Conservation (phyloP, 2,797 vertebrate species). For the Sardinella longiceps region DNA sequence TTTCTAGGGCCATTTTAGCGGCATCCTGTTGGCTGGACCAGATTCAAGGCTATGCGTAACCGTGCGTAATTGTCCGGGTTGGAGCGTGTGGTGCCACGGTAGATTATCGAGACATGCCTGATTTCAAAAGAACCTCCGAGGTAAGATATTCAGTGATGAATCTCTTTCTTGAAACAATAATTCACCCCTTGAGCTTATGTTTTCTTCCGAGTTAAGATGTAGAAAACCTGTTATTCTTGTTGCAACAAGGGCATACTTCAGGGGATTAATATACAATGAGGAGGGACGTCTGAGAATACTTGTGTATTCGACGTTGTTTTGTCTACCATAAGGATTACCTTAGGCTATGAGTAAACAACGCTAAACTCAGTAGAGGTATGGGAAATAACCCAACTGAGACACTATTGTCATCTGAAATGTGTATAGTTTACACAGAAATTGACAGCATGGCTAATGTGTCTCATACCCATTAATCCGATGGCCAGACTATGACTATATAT, state of each 20-base stretch:
- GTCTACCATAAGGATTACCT: background rate
- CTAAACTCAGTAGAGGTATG: background rate
- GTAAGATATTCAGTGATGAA: background rate
- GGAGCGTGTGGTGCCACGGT: slow-evolving; percentile 7
- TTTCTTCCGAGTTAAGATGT: background rate
- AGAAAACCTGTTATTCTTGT: slow-evolving; percentile 7
- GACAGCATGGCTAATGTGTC: background rate
- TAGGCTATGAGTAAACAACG: background rate
- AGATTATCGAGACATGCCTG: background rate
- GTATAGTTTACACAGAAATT: background rate
- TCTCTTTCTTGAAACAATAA: background rate
- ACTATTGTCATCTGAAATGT: background rate
- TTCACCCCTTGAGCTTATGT: background rate
- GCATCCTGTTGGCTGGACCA: background rate
- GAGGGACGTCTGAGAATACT: background rate
- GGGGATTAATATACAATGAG: background rate
- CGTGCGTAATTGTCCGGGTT: slow-evolving; percentile 18
- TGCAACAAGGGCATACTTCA: background rate
- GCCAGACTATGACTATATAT: background rate
- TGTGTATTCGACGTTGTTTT: background rate
- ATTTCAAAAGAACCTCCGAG: background rate
- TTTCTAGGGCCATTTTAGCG: background rate
- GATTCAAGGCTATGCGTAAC: background rate
- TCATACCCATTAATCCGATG: background rate
- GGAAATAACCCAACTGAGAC: background rate